Conservation (phyloP, 2,113 vertebrate genomes). For the Aegithalos caudatus region DNA sequence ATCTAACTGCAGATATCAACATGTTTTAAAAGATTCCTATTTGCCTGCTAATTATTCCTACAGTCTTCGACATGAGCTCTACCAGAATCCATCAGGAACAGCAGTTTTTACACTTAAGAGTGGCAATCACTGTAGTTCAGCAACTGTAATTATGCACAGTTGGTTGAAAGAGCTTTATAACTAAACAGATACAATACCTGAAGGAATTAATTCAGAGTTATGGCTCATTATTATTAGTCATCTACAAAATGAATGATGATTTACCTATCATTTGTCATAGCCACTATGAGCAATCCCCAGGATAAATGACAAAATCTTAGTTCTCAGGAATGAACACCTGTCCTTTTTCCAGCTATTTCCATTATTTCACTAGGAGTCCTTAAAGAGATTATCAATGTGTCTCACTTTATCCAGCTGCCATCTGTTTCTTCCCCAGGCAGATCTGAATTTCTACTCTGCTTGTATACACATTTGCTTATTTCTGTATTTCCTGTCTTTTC, state of each 20-base stretch:
- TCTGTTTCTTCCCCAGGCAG: background rate
- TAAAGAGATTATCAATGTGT: rapidly evolving
- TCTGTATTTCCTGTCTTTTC: background rate
- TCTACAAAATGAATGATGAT: background rate
- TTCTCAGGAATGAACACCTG: background rate
- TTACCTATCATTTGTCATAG: background rate
- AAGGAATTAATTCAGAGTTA: background rate
- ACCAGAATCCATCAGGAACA: background rate
- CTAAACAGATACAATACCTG: background rate
- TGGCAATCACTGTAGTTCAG: background rate
- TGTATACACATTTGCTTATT: background rate
- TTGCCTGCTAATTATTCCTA: background rate
- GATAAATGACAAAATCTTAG: background rate
- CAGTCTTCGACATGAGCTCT: background rate
- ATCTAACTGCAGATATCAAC: background rate
- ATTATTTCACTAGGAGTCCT: background rate
- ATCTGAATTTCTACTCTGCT: background rate
- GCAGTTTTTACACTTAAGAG: background rate
- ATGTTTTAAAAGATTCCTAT: background rate
- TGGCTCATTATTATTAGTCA: background rate
- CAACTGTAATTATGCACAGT: background rate
- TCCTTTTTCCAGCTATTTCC: background rate
- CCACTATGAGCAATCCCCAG: background rate
- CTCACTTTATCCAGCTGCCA: background rate
- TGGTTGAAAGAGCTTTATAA: background rate